phyloP scores from a whole-genome alignment of 2,797 vertebrate species.

The Lepus oiostolus region DNA sequence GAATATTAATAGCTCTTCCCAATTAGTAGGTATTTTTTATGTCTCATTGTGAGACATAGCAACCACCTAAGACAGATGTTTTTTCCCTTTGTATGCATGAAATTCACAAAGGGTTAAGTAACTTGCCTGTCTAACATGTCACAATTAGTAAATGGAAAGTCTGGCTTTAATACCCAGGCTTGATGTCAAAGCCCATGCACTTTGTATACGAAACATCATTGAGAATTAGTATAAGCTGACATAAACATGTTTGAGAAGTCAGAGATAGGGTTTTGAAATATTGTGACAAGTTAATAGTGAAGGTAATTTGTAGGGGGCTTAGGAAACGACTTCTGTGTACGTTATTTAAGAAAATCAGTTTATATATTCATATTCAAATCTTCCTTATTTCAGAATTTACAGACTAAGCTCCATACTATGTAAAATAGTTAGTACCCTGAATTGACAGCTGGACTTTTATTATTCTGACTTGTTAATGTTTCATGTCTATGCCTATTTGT shows the following conservation, averaged over 20 bases:
- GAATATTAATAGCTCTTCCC: slow-evolving; percentile 44
- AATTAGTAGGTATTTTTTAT: slow-evolving; percentile 62
- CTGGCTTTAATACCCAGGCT: slow-evolving; percentile 19
- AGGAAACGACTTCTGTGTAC: not conserved
- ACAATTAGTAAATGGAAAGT: slow-evolving; percentile 8
- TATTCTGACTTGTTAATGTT: slow-evolving; percentile 43
- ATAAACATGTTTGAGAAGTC: slow-evolving; percentile 33
- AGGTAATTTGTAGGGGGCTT: not conserved
- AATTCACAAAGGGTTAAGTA: slow-evolving; percentile 33
- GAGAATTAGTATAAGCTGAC: not conserved
- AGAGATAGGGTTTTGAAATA: slow-evolving; percentile 43
- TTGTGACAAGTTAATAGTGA: not conserved
- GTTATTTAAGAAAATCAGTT: not conserved
- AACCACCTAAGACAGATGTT: slow-evolving; percentile 4
- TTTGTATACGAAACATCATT: not conserved
- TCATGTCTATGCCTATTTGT: not conserved
- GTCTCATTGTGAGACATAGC: slow-evolving; percentile 9
- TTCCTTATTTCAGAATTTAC: slow-evolving; percentile 21
- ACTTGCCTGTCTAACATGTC: slow-evolving; percentile 3
- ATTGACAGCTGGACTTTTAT: slow-evolving; percentile 29
- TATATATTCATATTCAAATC: slow-evolving; percentile 35
- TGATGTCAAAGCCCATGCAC: not conserved
- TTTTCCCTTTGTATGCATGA: slow-evolving; percentile 2
- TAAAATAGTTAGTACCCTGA: not conserved
- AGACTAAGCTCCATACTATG: not conserved